Percentiles rank a stretch among this genome's conserved stretches.
These are phyloP conservation scores for Strigamia crassipes DNA, from an alignment of 2,888 invertebrate genomes.

Conservation along the genomic window DNA sequence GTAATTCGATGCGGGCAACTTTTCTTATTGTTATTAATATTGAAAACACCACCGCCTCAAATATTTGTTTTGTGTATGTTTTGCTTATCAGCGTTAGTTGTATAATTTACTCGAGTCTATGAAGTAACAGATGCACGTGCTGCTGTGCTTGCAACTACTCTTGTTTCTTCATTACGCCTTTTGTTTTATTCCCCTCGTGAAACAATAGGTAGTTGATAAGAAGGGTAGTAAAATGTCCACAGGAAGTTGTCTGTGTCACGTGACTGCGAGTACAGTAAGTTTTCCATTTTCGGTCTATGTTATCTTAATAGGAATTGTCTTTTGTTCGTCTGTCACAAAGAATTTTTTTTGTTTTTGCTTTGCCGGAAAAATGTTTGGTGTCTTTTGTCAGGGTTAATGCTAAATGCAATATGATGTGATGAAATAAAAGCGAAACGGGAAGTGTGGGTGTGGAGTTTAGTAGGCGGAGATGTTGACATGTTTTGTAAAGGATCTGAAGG, in stretches of 20 bases:
- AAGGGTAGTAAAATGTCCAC: conserved; percentile 34
- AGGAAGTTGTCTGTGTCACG: conserved; percentile 24
- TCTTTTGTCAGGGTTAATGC: conserved; percentile 34
- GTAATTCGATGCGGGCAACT: neutral
- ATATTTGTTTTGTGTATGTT: conserved; percentile 2
- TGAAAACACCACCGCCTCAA: neutral
- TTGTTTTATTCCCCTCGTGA: conserved; percentile 33
- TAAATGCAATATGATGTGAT: conserved; percentile 24
- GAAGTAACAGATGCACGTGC: neutral
- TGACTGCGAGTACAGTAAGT: conserved; percentile 20
- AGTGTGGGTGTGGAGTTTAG: conserved; percentile 27
- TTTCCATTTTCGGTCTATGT: neutral
- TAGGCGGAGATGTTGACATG: conserved; percentile 27
- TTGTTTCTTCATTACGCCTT: conserved; percentile 26
- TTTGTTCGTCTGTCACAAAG: conserved; percentile 1
- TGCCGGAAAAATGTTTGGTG: conserved; percentile 25
- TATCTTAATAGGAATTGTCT: conserved; percentile 34
- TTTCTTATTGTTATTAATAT: neutral
- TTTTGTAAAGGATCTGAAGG: conserved; percentile 24
- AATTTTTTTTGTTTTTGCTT: conserved; percentile 1
- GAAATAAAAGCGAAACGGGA: conserved; percentile 20
- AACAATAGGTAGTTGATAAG: conserved; percentile 37
- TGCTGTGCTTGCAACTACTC: neutral
- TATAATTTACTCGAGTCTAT: conserved; percentile 11
- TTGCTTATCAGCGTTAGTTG: neutral